Conservation (phyloP, 2,797 vertebrate genomes). For the Pseudochirops corinnae region DNA sequence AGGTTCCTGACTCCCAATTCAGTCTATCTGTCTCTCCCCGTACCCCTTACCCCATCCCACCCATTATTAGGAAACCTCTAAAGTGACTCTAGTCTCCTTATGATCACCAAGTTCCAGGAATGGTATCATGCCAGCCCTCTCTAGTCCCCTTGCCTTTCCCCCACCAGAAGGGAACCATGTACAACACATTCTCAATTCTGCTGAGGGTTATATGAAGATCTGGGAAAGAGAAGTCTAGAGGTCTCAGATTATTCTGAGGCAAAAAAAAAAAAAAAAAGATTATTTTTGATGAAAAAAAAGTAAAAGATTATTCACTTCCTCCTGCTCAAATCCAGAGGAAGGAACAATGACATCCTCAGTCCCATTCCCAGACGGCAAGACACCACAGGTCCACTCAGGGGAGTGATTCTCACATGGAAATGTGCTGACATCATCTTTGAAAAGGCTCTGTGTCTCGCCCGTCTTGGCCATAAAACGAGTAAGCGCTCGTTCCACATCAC, state of each 20-base stretch:
- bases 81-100: neutral
- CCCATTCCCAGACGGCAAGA: neutral
- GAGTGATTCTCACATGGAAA: conserved; percentile 90
- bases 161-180: neutral
- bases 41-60: neutral
- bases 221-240: conserved; percentile 8
- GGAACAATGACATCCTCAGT: neutral
- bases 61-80: neutral
- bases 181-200: neutral
- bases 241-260: neutral
- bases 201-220: neutral
- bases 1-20: neutral
- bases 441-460: conserved; percentile 96
- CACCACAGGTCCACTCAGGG: neutral
- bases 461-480: conserved; percentile 99
- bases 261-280: neutral
- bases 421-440: conserved; percentile 95
- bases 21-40: neutral
- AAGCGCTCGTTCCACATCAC: conserved; percentile 96
- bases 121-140: neutral
- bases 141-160: neutral
- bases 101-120: neutral
- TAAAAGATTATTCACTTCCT: neutral
- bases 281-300: neutral
- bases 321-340: neutral